Evolutionary conservation across 2,113 vertebrate species (phyloP).

Genomic region (Actinemys pallida): DNA sequence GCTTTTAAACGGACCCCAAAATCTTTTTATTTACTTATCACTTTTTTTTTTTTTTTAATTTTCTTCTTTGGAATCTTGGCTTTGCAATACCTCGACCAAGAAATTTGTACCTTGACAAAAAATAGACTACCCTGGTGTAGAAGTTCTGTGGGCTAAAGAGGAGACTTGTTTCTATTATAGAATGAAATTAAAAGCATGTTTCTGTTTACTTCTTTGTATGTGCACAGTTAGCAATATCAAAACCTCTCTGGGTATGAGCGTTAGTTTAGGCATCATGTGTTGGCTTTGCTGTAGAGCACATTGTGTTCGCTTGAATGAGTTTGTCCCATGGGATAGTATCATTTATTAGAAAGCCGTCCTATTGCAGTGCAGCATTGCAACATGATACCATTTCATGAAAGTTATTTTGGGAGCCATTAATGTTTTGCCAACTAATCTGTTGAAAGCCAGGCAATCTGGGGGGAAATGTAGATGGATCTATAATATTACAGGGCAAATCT

Average conservation of each 20-base stretch:
- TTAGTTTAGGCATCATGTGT: background rate
- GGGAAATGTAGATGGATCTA: background rate
- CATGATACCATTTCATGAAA: background rate
- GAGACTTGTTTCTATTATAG: background rate
- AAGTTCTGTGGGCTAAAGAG: background rate
- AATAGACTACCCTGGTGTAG: background rate
- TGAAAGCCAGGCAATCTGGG: background rate
- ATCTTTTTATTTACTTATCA: too few relatives aligned
- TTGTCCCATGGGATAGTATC: background rate
- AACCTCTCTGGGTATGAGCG: background rate
- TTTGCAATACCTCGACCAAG: background rate
- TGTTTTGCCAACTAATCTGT: background rate
- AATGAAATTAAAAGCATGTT: background rate
- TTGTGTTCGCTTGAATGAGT: background rate
- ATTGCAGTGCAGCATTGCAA: background rate
- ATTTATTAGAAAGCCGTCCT: background rate
- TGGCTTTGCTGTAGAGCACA: background rate
- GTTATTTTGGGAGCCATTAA: background rate
- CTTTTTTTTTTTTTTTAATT: too few relatives aligned
- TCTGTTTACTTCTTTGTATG: background rate
- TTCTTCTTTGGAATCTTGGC: background rate
- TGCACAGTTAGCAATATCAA: background rate
- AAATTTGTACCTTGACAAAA: too few relatives aligned
- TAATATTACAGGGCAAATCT: background rate
- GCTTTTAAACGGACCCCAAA: too few relatives aligned